Evolutionary conservation across 2,888 invertebrate species (phyloP).

Genomic region (Callinectes sapidus): DNA sequence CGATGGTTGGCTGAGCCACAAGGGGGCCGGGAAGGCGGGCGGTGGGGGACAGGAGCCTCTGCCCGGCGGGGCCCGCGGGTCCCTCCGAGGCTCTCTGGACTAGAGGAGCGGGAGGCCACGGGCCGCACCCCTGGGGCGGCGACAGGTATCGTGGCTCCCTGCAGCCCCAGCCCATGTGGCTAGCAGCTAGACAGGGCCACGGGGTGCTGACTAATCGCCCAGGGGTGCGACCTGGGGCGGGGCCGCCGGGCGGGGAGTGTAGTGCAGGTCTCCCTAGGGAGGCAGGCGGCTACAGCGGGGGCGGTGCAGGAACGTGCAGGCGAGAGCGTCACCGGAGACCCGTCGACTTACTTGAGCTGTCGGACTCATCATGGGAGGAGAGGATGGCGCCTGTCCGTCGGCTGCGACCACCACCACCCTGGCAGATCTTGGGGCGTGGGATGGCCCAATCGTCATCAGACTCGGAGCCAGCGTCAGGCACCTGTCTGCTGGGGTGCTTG

Average conservation of each 20-base stretch:
- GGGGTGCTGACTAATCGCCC: constrained; percentile 30
- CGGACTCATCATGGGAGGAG: constrained; percentile 65
- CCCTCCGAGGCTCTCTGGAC: constrained; percentile 61
- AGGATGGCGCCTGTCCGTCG: constrained; percentile 58
- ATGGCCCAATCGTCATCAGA: constrained; percentile 69
- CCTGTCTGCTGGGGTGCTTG: constrained; percentile 46
- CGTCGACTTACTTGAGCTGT: constrained; percentile 71
- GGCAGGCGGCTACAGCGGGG: constrained; percentile 52
- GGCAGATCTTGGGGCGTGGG: constrained; percentile 63
- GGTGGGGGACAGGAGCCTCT: constrained; percentile 45
- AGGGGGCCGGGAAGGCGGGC: constrained; percentile 44
- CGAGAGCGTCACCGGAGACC: constrained; percentile 67
- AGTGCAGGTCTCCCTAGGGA: constrained; percentile 42
- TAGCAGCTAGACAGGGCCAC: constrained; percentile 37
- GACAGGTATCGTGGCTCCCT: neutral
- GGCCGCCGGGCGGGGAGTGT: constrained; percentile 47
- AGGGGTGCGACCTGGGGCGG: constrained; percentile 58
- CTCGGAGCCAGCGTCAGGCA: constrained; percentile 55
- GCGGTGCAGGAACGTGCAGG: constrained; percentile 55
- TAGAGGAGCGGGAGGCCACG: constrained; percentile 61
- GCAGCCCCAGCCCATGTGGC: neutral
- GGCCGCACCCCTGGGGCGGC: constrained; percentile 51
- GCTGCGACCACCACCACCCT: constrained; percentile 37
- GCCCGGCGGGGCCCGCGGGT: constrained; percentile 48
- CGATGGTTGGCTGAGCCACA: constrained; percentile 23